Percentiles rank a stretch among this genome's conserved stretches.
Conservation (phyloP, 2,888 invertebrate species). For the Lochmaea capreae region DNA sequence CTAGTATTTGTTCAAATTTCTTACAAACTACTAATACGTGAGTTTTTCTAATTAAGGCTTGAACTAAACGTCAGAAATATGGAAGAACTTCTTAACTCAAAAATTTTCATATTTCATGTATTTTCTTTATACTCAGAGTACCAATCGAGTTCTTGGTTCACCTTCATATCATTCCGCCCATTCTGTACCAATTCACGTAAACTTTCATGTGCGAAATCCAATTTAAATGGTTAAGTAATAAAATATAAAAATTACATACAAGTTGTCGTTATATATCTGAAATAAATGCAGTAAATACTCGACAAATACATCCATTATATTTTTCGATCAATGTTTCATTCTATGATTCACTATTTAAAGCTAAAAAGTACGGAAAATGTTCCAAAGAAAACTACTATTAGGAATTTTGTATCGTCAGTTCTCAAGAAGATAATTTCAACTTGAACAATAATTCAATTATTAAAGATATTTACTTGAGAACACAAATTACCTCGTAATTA, state of each 20-base stretch:
- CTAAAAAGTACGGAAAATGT: neutral
- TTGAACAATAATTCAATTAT: slow-evolving; percentile 35
- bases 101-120: too few species aligned
- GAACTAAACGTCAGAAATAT: too few species aligned
- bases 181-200: neutral
- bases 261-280: neutral
- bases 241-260: neutral
- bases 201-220: neutral
- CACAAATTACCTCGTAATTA: slow-evolving; percentile 32
- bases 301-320: neutral
- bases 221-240: neutral
- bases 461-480: slow-evolving; percentile 38
- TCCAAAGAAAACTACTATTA: neutral
- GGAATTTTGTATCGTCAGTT: neutral
- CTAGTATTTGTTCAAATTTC: too few species aligned
- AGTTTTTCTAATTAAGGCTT: too few species aligned
- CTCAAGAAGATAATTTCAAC: slow-evolving; percentile 6
- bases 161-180: neutral
- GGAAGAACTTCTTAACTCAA: too few species aligned
- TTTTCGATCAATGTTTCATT: slow-evolving; percentile 1
- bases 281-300: neutral
- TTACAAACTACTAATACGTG: too few species aligned
- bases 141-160: too few species aligned
- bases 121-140: too few species aligned
- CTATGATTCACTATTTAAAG: neutral